A percentile compares a stretch with the other conserved stretches of the same genome.
phyloP scores from a whole-genome alignment of 1,140 invertebrate genomes.

The Lepeophtheirus salmonis region DNA sequence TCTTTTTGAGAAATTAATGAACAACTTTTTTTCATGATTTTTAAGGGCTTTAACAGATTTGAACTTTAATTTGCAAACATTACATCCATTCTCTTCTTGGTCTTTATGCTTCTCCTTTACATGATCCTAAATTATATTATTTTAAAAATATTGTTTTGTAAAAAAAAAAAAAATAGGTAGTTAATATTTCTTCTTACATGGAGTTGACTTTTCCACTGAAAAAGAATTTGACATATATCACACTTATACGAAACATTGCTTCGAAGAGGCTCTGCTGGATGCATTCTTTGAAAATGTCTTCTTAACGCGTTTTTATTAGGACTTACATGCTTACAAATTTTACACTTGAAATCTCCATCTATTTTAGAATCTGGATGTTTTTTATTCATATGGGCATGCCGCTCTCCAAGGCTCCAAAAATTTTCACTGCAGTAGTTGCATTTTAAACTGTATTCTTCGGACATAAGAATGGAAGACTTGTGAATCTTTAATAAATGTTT shows the following conservation, averaged over 20 bases:
- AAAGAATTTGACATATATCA: not conserved
- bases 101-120: no score
- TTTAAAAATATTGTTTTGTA: no score
- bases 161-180: no score
- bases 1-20: no score
- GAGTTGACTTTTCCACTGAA: not conserved
- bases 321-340: not conserved
- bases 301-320: not conserved
- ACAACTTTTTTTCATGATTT: no score
- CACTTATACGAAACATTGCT: not conserved
- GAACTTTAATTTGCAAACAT: no score
- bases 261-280: not conserved
- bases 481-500: not conserved
- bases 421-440: not conserved
- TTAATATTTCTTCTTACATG: no score
- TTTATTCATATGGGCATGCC: not conserved
- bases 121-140: no score
- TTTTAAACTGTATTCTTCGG: not conserved
- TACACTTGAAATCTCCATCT: not conserved
- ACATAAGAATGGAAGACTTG: not conserved
- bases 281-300: slow-evolving; percentile 15
- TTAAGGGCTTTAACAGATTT: no score
- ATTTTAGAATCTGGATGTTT: not conserved
- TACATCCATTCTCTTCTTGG: no score
- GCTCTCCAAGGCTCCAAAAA: not conserved